Evolutionary conservation across 2,888 invertebrate species (phyloP).

Genomic region (Eutolmus rufibarbis): DNA sequence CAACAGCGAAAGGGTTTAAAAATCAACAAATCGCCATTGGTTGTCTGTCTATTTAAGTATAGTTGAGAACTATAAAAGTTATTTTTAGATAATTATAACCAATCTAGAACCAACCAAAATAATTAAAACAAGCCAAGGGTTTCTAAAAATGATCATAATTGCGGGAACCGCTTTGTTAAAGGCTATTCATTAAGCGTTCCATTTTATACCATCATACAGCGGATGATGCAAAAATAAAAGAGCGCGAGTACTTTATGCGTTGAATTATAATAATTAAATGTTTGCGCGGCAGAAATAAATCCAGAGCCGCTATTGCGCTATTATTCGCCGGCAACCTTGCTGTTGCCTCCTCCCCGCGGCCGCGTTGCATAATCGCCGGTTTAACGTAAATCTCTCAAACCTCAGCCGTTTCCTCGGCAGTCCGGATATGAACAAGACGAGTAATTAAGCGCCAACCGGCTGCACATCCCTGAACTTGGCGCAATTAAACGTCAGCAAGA

Average conservation of each 20-base stretch:
- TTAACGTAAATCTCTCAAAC: slow-evolving; percentile 4
- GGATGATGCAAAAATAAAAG: neutral
- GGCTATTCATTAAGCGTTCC: neutral
- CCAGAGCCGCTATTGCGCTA: neutral
- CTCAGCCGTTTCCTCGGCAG: neutral
- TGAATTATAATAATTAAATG: neutral
- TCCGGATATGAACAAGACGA: slow-evolving; percentile 4
- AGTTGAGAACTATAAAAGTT: neutral
- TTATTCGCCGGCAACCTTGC: neutral
- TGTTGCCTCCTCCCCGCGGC: neutral
- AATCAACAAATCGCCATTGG: no score
- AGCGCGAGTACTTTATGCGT: neutral
- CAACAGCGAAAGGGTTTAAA: no score
- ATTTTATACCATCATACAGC: neutral
- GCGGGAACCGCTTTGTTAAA: neutral
- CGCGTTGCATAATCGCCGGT: neutral
- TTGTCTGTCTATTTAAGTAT: neutral
- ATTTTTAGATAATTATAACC: neutral
- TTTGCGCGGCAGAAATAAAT: neutral
- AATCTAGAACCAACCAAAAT: neutral
- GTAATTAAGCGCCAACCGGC: slow-evolving; percentile 31
- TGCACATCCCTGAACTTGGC: slow-evolving; percentile 21
- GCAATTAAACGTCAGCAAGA: neutral
- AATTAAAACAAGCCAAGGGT: neutral
- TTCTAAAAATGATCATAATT: neutral